phyloP scores from a whole-genome alignment of 2,888 invertebrate species.

The Andricus quercusramuli region DNA sequence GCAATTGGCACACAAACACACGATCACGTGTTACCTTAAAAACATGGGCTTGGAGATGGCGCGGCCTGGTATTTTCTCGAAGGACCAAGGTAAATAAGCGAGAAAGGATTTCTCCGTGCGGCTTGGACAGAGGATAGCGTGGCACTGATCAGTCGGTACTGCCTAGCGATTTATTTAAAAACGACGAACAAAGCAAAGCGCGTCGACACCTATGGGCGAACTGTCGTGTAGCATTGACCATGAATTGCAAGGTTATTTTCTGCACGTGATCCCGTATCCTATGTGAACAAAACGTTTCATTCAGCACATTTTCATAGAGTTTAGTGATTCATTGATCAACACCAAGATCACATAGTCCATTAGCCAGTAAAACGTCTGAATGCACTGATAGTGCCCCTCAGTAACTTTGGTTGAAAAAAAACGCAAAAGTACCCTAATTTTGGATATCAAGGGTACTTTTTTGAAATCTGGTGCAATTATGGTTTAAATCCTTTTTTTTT shows the following conservation, averaged over 20 bases:
- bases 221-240: constrained; percentile 5
- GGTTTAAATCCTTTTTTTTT: too few species aligned
- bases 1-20: not conserved
- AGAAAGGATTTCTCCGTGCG: constrained; percentile 37
- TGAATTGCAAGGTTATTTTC: not conserved
- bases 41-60: not conserved
- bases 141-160: constrained; percentile 24
- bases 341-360: not conserved
- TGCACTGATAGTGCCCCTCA: too few species aligned
- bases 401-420: too few species aligned
- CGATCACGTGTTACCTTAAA: not conserved
- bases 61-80: constrained; percentile 14
- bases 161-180: constrained; percentile 36
- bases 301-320: not conserved
- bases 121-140: constrained; percentile 38
- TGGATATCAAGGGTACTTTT: too few species aligned
- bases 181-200: constrained; percentile 37
- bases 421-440: too few species aligned
- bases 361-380: too few species aligned
- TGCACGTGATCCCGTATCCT: not conserved
- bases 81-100: constrained; percentile 32
- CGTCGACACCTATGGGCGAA: constrained; percentile 11
- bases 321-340: not conserved
- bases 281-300: not conserved
- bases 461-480: too few species aligned